Conservation (phyloP, 2,888 invertebrate genomes). For the Caenorhabditis becei region DNA sequence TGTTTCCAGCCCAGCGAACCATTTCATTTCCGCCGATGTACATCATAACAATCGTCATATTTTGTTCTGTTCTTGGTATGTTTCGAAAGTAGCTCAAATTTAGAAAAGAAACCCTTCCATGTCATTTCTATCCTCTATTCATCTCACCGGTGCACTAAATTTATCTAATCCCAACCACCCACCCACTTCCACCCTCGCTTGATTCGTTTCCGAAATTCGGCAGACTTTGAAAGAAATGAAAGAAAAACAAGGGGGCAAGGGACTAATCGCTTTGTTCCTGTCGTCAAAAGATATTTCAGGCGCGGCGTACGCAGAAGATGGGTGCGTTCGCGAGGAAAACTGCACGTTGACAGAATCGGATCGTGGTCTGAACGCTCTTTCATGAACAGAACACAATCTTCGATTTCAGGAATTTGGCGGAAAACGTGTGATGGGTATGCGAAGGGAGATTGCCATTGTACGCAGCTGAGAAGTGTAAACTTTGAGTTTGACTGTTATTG, state of each 20-base stretch:
- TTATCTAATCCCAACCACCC: conserved; percentile 8
- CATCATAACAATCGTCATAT: conserved; percentile 13
- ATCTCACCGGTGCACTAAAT: background rate
- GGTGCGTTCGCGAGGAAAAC: conserved; percentile 38
- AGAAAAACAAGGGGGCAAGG: conserved; percentile 1
- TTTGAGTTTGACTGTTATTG: conserved; percentile 39
- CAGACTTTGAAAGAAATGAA: conserved; percentile 2
- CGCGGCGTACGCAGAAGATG: conserved; percentile 15
- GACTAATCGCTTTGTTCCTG: conserved; percentile 36
- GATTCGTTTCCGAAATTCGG: background rate
- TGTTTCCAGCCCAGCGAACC: conserved; percentile 5
- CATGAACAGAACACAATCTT: background rate
- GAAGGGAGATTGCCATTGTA: conserved; percentile 27
- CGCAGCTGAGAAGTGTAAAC: conserved; percentile 29
- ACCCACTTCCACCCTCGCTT: conserved; percentile 18
- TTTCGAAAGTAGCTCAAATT: background rate
- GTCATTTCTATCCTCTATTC: background rate
- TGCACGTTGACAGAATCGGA: conserved; percentile 41
- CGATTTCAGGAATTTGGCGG: conserved; percentile 18
- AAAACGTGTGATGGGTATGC: conserved; percentile 34
- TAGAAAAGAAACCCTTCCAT: conserved; percentile 3
- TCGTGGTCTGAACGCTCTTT: conserved; percentile 9
- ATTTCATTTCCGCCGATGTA: conserved; percentile 23
- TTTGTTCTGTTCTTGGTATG: conserved; percentile 23
- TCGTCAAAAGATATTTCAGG: conserved; percentile 26